phyloP scores from a whole-genome alignment of 2,113 vertebrate genomes.

The Canis aureus region DNA sequence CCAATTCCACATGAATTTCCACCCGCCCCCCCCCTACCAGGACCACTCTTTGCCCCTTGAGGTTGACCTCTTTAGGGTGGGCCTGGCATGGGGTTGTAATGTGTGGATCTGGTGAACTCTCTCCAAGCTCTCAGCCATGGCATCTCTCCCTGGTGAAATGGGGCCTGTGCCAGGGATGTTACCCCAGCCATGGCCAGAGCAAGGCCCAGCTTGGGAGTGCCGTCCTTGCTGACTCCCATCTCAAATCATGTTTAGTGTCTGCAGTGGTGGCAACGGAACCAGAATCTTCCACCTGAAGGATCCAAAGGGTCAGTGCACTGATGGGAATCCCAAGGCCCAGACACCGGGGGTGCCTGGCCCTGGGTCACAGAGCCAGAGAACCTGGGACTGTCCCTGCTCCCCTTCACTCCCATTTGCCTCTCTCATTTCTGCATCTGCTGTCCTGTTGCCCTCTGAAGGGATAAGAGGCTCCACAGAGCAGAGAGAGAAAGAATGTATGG shows the following conservation, averaged over 20 bases:
- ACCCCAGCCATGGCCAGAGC: background rate
- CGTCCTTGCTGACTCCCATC: background rate
- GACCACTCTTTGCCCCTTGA: background rate
- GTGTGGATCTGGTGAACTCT: background rate
- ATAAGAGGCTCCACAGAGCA: constrained; percentile 15
- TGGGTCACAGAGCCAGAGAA: background rate
- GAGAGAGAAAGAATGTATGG: constrained; percentile 28
- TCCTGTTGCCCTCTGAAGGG: background rate
- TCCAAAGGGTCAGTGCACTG: background rate
- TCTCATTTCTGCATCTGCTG: constrained; percentile 47
- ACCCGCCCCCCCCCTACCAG: background rate
- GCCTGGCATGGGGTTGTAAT: background rate
- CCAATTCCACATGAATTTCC: constrained; percentile 58
- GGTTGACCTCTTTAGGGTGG: constrained; percentile 11
- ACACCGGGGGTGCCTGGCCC: background rate
- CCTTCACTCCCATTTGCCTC: background rate
- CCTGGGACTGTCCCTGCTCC: background rate
- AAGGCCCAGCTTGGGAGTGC: background rate
- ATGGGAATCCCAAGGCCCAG: background rate
- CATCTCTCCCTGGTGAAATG: background rate
- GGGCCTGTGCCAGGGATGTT: background rate
- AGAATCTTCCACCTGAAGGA: background rate
- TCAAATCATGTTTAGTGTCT: background rate
- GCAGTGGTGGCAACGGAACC: background rate
- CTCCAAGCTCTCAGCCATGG: background rate